These are phyloP conservation scores for Spialia ferax DNA, from an alignment of 2,888 invertebrate species.

Conservation along the genomic window DNA sequence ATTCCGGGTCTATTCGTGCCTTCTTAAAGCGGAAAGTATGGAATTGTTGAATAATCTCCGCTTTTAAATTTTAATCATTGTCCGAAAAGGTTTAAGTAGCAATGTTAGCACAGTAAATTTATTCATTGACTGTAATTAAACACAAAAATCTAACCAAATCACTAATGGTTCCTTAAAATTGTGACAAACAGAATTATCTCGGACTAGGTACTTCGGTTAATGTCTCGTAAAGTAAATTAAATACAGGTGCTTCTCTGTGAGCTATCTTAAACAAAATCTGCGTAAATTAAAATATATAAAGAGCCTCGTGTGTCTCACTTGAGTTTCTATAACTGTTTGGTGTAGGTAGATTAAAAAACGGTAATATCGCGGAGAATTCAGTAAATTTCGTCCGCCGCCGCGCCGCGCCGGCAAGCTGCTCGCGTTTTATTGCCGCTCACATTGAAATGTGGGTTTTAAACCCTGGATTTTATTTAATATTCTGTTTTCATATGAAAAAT, in stretches of 20 bases:
- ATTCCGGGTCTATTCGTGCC: conserved; percentile 18
- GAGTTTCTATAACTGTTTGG: conserved; percentile 31
- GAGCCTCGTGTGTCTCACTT: conserved; percentile 29
- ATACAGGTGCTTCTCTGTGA: too few relatives aligned
- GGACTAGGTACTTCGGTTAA: too few relatives aligned
- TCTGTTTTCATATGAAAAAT: conserved; percentile 4
- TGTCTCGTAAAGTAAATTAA: too few relatives aligned
- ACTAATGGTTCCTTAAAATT: too few relatives aligned
- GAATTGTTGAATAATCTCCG: conserved; percentile 24
- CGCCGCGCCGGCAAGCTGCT: conserved; percentile 24
- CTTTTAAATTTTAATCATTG: conserved; percentile 7
- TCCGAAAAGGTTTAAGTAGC: not conserved
- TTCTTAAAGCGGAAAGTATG: conserved; percentile 11
- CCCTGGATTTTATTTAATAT: conserved; percentile 31
- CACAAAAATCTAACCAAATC: too few relatives aligned
- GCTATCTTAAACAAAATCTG: too few relatives aligned
- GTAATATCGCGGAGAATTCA: conserved; percentile 30
- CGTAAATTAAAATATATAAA: conserved; percentile 2
- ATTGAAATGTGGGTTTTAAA: conserved; percentile 35
- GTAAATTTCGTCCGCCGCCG: conserved; percentile 30
- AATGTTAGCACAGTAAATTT: too few relatives aligned
- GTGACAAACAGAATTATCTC: too few relatives aligned
- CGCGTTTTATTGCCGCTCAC: conserved; percentile 33
- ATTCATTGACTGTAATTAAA: too few relatives aligned
- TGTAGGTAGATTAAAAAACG: conserved; percentile 26